phyloP scores from a whole-genome alignment of 2,797 vertebrate species.

The Prunella strophiata region DNA sequence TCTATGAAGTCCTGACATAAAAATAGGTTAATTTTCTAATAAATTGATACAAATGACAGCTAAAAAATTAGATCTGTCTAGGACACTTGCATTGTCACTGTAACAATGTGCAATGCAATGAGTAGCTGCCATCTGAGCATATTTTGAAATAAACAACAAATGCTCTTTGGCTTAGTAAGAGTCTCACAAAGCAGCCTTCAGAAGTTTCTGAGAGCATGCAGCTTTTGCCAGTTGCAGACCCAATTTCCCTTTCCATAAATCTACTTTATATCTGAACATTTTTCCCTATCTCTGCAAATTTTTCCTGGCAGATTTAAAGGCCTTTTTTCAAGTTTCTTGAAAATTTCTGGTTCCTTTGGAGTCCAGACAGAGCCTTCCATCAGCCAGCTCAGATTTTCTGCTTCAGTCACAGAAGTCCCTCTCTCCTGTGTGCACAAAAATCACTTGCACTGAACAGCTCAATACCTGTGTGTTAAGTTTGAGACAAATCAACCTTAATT shows the following conservation, averaged over 20 bases:
- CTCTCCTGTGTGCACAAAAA: background rate
- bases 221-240: background rate
- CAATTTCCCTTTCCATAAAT: background rate
- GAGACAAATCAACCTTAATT: background rate
- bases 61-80: background rate
- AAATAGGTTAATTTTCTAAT: background rate
- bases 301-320: background rate
- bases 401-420: background rate
- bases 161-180: background rate
- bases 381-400: background rate
- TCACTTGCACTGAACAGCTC: background rate
- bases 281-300: background rate
- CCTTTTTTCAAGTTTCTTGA: background rate
- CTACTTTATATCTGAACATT: background rate
- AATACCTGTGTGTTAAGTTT: accelerated
- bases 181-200: background rate
- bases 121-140: background rate
- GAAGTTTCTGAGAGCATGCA: background rate
- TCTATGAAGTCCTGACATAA: background rate
- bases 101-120: background rate
- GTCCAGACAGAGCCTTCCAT: background rate
- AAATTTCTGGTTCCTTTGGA: background rate
- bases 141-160: constrained; percentile 16
- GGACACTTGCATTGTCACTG: background rate
- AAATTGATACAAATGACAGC: background rate